Evolutionary conservation across 2,113 vertebrate genomes (phyloP), one percentile per base, ranked within the genome.

Genomic region (Epinephelus moara): DNA sequence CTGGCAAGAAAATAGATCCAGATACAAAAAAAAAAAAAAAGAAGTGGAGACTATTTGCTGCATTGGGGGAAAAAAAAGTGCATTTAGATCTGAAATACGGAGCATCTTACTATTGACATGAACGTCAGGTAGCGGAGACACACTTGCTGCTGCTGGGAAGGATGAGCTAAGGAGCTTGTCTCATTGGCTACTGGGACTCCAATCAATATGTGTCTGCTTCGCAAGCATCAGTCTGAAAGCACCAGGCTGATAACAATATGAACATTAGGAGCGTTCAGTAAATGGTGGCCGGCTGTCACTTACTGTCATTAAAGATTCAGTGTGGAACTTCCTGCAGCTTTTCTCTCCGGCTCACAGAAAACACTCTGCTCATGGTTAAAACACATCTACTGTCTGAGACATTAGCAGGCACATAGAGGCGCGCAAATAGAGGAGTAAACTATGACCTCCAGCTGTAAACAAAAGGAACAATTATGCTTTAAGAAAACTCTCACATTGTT

Each of bases 71-170:
- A 15, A 92, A 86, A 93, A 92, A 91, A 90, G 82, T 92, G 90
- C 79, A 94, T 93, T 94, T 93, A 94, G 96, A 94, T 94, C 92
- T 92, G 81, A 88, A 92, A 91, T 73, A 93, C 95, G 93, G 89
- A 78, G 88, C 85, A 80, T 75, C 63, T 50, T 49, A 85, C 79
- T 63, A 66, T 50, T 84, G 85, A 88, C 85, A 86, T 15, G 0
- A 90, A 85, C 92, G 94, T 95, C 91, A 95, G 95, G 95, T 92
- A 91, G 92, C 94, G 93, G 96, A 95, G 89, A 95, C 92, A 3
- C 9, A 57, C 95, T 93, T 82, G 90, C 80, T 79, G 87, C 87
- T 93, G 88, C 90, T 92, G 89, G 85, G 78, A 1, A 67, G 80
- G 88, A 94, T 84, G 81, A 72, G 60, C 64, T 63, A 88, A 93